These are phyloP conservation scores for Helicorthomorpha holstii DNA, from an alignment of 1,140 invertebrate genomes.

Conservation along the genomic window DNA sequence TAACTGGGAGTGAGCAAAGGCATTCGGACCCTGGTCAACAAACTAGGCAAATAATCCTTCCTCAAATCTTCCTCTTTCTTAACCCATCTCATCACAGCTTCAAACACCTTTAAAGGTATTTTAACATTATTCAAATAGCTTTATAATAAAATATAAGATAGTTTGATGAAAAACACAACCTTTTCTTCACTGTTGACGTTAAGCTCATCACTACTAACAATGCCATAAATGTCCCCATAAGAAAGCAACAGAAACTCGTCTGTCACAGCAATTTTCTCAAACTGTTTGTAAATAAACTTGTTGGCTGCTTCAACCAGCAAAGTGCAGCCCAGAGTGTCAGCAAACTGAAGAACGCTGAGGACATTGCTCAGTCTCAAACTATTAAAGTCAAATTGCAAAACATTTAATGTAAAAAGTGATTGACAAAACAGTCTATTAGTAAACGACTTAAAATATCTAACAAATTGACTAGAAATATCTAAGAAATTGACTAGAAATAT, in stretches of 20 bases:
- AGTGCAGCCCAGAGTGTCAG: slow-evolving; percentile 57
- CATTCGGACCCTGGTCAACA: slow-evolving; percentile 57
- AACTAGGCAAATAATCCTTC: slow-evolving; percentile 40
- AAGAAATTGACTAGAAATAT: no score
- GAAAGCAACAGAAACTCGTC: slow-evolving; percentile 59
- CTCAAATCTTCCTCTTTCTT: slow-evolving; percentile 44
- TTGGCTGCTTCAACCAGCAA: slow-evolving; percentile 54
- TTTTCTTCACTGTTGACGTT: slow-evolving; percentile 45
- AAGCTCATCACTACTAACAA: slow-evolving; percentile 60
- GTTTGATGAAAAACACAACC: no score
- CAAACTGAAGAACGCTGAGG: slow-evolving; percentile 64
- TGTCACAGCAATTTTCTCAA: slow-evolving; percentile 53
- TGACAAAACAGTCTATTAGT: no score
- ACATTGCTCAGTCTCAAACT: slow-evolving; percentile 69
- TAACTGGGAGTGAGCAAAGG: slow-evolving; percentile 67
- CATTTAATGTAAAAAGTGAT: not conserved
- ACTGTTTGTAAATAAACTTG: slow-evolving; percentile 67
- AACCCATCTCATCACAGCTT: slow-evolving; percentile 66
- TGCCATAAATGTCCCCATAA: slow-evolving; percentile 45
- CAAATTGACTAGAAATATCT: no score
- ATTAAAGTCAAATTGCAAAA: slow-evolving; percentile 13
- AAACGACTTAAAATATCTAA: slow-evolving; percentile 3
- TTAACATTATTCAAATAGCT: no score
- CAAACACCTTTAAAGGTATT: slow-evolving; percentile 44
- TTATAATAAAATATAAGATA: no score